A percentile compares a stretch with the other conserved stretches of the same genome.
phyloP scores from a whole-genome alignment of 2,113 vertebrate genomes.

The Tiliqua scincoides region DNA sequence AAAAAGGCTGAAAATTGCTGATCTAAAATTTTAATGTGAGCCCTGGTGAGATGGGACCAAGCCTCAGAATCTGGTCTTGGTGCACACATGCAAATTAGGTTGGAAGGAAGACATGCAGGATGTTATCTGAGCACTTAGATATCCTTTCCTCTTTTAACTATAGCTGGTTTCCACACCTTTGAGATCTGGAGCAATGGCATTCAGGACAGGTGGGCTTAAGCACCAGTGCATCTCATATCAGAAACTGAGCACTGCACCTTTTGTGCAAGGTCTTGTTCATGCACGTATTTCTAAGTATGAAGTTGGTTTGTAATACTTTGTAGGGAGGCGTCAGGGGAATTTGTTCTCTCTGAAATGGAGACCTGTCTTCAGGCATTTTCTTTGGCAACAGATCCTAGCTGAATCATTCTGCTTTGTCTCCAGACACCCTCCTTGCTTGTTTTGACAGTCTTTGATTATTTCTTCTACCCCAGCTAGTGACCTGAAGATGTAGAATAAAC shows the following conservation, averaged over 20 bases:
- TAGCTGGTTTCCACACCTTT: neutral
- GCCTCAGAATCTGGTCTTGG: neutral
- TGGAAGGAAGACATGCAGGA: neutral
- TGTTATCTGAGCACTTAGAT: neutral
- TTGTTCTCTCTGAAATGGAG: neutral
- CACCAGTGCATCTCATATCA: too few relatives aligned
- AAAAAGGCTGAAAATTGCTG: too few relatives aligned
- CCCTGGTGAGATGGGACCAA: neutral
- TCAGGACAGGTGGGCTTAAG: neutral
- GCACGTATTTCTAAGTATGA: neutral
- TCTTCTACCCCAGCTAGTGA: neutral
- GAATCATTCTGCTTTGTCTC: neutral
- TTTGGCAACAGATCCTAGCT: neutral
- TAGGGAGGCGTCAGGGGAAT: neutral
- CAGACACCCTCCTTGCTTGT: neutral
- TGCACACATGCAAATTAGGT: too few relatives aligned
- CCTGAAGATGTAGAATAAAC: too few relatives aligned
- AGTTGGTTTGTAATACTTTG: neutral
- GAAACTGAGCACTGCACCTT: neutral
- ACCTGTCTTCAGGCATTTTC: neutral
- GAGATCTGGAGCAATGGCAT: neutral
- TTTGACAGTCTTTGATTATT: neutral
- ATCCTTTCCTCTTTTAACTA: neutral
- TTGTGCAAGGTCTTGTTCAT: neutral
- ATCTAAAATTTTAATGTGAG: neutral